Conservation (phyloP, 2,797 vertebrate species). For the Threskiornis aethiopicus region DNA sequence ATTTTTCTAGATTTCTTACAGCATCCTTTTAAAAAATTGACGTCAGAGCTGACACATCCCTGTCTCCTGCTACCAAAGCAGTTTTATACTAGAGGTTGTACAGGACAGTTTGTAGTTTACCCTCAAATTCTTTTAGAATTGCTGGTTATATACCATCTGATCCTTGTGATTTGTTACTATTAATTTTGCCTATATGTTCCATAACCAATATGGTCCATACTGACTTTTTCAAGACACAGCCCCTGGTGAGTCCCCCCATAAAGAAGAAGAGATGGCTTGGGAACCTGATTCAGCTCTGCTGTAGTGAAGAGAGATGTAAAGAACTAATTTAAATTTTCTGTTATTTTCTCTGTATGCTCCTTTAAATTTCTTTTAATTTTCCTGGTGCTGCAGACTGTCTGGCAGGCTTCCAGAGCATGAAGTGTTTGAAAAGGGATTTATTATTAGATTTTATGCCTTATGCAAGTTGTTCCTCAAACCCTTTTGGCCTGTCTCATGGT, state of each 20-base stretch:
- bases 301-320: neutral
- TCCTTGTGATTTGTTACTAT: neutral
- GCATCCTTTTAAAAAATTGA: neutral
- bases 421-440: slow-evolving; percentile 14
- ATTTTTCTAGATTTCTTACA: neutral
- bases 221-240: neutral
- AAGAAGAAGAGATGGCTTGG: neutral
- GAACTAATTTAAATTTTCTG: neutral
- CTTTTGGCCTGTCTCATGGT: neutral
- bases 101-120: neutral
- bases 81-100: neutral
- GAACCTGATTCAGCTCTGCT: neutral
- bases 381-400: neutral
- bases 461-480: slow-evolving; percentile 11
- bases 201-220: neutral
- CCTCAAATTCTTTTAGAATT: neutral
- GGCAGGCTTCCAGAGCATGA: neutral
- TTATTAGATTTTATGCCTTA: slow-evolving; percentile 33
- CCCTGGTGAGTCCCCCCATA: neutral
- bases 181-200: neutral
- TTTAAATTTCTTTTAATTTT: neutral
- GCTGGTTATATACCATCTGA: neutral
- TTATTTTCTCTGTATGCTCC: neutral
- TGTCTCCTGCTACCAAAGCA: neutral
- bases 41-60: neutral